A percentile compares a stretch with the other conserved stretches of the same genome.
phyloP scores from a whole-genome alignment of 2,113 vertebrate genomes.

The Chelonoidis abingdonii region DNA sequence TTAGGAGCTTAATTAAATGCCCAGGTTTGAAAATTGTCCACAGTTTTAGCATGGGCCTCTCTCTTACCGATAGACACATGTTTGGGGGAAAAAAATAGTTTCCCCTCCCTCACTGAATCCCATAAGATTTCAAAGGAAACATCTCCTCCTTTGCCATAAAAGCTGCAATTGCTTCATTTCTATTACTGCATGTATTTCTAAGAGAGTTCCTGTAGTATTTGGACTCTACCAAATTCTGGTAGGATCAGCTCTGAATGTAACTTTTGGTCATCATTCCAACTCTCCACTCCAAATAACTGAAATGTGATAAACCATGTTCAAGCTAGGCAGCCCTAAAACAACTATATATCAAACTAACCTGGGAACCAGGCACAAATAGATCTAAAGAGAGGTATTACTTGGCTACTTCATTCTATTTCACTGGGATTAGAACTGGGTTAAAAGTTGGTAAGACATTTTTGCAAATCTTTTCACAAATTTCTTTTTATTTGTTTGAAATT shows the following conservation, averaged over 20 bases:
- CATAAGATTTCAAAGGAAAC: not conserved
- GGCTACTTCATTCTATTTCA: not conserved
- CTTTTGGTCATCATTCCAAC: not conserved
- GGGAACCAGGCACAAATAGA: not conserved
- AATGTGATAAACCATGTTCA: not conserved
- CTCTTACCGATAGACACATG: not conserved
- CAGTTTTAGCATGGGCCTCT: not conserved
- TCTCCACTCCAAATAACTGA: not conserved
- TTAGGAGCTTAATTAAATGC: not conserved
- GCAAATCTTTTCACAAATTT: not conserved
- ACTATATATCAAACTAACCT: not conserved
- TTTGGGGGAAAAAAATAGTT: not conserved
- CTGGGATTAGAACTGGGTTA: not conserved
- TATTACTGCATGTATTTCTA: not conserved
- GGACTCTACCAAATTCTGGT: not conserved
- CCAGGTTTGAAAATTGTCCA: not conserved
- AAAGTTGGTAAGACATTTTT: fast-evolving
- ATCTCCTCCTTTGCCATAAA: not conserved
- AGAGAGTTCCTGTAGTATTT: not conserved
- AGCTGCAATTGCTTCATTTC: not conserved
- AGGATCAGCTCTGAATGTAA: not conserved
- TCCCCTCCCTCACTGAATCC: not conserved
- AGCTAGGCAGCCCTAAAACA: not conserved
- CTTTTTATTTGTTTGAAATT: not conserved
- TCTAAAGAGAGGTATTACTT: not conserved